These are phyloP conservation scores for Carassius gibelio DNA, from an alignment of 2,113 vertebrate species.

Conservation along the genomic window DNA sequence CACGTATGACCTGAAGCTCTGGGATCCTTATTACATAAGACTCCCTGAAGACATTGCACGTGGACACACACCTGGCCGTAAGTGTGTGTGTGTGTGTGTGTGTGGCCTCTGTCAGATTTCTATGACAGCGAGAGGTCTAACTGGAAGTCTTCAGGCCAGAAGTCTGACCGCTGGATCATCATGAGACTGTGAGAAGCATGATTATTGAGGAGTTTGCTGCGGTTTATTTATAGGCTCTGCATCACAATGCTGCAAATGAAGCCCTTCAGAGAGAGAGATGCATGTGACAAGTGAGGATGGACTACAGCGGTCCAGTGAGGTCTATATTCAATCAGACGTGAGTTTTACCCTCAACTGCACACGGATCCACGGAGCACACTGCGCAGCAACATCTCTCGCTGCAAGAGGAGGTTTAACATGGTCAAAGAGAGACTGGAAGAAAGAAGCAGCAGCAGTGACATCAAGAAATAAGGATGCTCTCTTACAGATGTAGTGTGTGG, in stretches of 20 bases:
- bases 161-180: neutral
- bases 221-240: constrained; percentile 27
- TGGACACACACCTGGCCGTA: constrained; percentile 33
- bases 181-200: neutral
- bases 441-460: neutral
- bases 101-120: neutral
- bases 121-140: neutral
- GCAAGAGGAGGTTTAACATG: neutral
- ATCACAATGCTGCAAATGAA: constrained; percentile 10
- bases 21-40: constrained; percentile 51
- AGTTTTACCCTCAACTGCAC: neutral
- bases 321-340: neutral
- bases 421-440: neutral
- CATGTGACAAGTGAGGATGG: neutral
- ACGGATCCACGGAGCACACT: neutral
- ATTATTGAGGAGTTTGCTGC: neutral
- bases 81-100: neutral
- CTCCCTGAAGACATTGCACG: constrained; percentile 30
- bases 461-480: neutral
- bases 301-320: neutral
- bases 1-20: constrained; percentile 32
- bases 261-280: constrained; percentile 10
- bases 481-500: neutral
- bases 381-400: neutral
- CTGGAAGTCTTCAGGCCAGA: neutral